phyloP scores from a whole-genome alignment of 2,888 invertebrate genomes.

The Drosophila nr. perissopoda region DNA sequence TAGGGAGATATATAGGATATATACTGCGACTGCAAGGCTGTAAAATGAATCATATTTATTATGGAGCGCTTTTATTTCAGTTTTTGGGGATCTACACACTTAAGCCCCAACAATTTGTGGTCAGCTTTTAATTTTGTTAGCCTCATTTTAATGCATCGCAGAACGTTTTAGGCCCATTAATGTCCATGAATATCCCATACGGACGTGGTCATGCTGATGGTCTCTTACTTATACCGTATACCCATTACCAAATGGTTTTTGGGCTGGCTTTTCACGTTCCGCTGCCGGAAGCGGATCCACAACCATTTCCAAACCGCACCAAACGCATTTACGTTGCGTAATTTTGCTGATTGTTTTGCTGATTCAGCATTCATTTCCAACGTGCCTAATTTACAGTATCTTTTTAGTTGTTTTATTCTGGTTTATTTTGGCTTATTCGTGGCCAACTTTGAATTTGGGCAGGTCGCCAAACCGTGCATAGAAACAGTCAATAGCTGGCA shows the following conservation, averaged over 20 bases:
- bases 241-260: slow-evolving; percentile 9
- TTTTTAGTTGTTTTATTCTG: slow-evolving; percentile 1
- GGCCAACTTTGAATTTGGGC: slow-evolving; percentile 2
- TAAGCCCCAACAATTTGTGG: slow-evolving; percentile 72
- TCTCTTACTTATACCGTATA: slow-evolving; percentile 4
- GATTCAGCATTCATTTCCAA: slow-evolving; percentile 63
- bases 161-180: slow-evolving; percentile 53
- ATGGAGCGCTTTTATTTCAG: slow-evolving; percentile 41
- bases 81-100: slow-evolving; percentile 25
- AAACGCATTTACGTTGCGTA: slow-evolving; percentile 46
- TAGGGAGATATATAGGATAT: background rate
- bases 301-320: slow-evolving; percentile 37
- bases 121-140: slow-evolving; percentile 63
- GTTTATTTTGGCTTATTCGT: background rate
- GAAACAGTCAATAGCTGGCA: background rate
- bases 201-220: slow-evolving; percentile 34
- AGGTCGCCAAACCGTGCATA: background rate
- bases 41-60: slow-evolving; percentile 71
- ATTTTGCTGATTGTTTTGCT: slow-evolving; percentile 69
- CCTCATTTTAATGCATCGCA: slow-evolving; percentile 53
- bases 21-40: slow-evolving; percentile 22
- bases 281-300: slow-evolving; percentile 36
- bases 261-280: background rate
- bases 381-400: slow-evolving; percentile 43
- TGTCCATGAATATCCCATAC: slow-evolving; percentile 33